Evolutionary conservation across 2,797 vertebrate genomes (phyloP), one percentile per base, ranked within the genome.

Genomic region (Sparus aurata): DNA sequence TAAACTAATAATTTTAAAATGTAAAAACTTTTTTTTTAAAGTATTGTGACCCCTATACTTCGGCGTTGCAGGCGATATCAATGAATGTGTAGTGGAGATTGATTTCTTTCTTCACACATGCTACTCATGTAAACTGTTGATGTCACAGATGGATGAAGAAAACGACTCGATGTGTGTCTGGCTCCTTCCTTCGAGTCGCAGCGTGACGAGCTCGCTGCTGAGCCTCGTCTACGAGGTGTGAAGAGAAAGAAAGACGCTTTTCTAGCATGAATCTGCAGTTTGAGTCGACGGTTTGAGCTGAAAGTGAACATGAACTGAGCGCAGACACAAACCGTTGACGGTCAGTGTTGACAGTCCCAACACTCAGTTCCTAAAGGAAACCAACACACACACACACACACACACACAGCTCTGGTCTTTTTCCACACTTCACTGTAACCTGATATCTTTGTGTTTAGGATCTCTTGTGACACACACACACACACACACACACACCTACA

Each of bases 281-380:
- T 47, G 46, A 20, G 27, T 5, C 1, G 22, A 43, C 13, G 23
- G 25, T 53, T n/a, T 46, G 38, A 53, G 22, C 10, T 67, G 52
- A 62, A 74, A 59, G 47, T 75, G 83, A 86, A 65, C 79, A 59
- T 74, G 82, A 77, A 52, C 74, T 63, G 77, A 53, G 76, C 34
- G 11, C 15, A 76, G 27, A 20, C 34, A n/a, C 34, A 4, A 23
- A 75, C 30, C 22, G 46, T 59, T 34, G 15, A 71, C 65, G 58
- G 3, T 34, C 60, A 2, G 27, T 89, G 85, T 90, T 90, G 78
- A 79, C 53, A 82, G 41, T 83, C 60, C 43, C 73, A 89, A 85
- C 85, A 80, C 15, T 25, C 52, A 68, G 50, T 63, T 84, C 52
- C 62, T 82, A 34, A 64, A 79, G 59, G 62, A 70, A 67, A 74